Percentiles rank a stretch among this genome's conserved stretches.
Evolutionary conservation across 2,113 vertebrate genomes (phyloP).

Genomic region (Ciconia boyciana): DNA sequence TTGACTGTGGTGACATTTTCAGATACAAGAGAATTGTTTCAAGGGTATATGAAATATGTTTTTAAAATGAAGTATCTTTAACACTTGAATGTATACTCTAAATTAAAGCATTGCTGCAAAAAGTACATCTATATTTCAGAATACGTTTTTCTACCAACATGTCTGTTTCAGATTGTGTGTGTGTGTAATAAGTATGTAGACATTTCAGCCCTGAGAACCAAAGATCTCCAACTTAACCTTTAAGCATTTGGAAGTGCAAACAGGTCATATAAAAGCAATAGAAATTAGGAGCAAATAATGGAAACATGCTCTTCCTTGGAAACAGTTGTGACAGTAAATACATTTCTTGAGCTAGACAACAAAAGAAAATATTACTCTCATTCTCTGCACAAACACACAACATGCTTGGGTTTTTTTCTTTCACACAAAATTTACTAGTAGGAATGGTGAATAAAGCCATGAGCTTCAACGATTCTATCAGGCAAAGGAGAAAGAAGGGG

Average conservation of each 20-base stretch:
- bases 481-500: neutral
- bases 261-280: neutral
- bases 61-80: constrained; percentile 25
- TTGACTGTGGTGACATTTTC: constrained; percentile 10
- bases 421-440: neutral
- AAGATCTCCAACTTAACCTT: neutral
- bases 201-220: neutral
- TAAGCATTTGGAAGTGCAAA: neutral
- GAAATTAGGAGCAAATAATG: neutral
- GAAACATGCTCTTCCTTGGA: neutral
- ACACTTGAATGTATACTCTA: neutral
- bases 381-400: neutral
- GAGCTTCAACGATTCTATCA: neutral
- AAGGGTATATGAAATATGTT: neutral
- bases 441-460: neutral
- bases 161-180: neutral
- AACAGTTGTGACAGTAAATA: neutral
- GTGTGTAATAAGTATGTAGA: neutral
- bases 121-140: neutral
- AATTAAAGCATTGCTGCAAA: neutral
- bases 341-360: neutral
- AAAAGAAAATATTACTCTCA: neutral
- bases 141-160: neutral
- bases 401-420: neutral
- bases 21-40: neutral